Conservation (phyloP, 1,140 invertebrate genomes). For the Venustaconcha ellipsiformis region DNA sequence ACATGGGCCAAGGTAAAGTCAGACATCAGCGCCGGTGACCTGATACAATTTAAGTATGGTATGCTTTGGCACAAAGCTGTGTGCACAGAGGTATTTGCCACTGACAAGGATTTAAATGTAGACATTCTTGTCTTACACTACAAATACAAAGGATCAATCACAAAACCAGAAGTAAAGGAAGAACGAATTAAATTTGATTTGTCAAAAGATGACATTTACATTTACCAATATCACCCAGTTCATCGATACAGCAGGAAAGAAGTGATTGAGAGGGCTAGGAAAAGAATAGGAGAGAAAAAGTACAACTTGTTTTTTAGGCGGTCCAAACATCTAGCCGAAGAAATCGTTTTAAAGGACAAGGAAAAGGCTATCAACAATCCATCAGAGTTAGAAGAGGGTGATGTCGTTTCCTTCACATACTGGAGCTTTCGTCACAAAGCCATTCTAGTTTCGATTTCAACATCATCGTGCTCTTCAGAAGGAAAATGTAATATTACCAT, state of each 20-base stretch:
- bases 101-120: background rate
- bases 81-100: conserved; percentile 1
- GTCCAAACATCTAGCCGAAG: conserved; percentile 10
- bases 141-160: background rate
- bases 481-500: background rate
- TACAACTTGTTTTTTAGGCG: conserved; percentile 4
- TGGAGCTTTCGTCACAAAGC: conserved; percentile 15
- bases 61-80: conserved; percentile 17
- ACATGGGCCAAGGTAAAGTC: conserved; percentile 10
- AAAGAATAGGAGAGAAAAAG: conserved; percentile 4
- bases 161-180: background rate
- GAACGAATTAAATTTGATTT: conserved; percentile 12
- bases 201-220: conserved; percentile 7
- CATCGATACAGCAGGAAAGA: conserved; percentile 8
- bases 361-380: background rate
- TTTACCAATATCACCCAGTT: conserved; percentile 19
- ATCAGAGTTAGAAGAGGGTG: conserved; percentile 5
- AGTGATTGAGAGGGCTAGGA: conserved; percentile 10
- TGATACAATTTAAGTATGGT: conserved; percentile 13
- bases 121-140: conserved; percentile 15
- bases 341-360: conserved; percentile 11
- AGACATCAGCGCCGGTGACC: conserved; percentile 9
- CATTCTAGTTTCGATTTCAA: background rate
- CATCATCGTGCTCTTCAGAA: background rate
- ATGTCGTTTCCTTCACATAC: conserved; percentile 9